Conservation (phyloP, 1,140 invertebrate species). For the Cherax destructor region DNA sequence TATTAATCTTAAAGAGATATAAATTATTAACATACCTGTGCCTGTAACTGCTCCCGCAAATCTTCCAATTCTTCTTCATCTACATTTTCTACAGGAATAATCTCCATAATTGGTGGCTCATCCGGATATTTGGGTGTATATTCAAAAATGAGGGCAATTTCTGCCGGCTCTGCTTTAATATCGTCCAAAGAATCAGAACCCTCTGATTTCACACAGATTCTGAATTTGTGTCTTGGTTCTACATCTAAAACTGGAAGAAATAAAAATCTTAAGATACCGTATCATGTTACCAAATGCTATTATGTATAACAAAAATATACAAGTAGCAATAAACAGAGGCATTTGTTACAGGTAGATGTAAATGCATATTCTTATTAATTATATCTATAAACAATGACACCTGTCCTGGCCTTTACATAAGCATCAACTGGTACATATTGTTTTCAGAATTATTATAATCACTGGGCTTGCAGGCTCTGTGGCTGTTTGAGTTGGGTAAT, state of each 20-base stretch:
- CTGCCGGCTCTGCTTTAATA: constrained; percentile 49
- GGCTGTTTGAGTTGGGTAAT: too few species aligned
- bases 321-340: too few species aligned
- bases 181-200: constrained; percentile 57
- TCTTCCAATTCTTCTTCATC: constrained; percentile 77
- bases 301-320: too few species aligned
- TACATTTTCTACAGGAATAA: constrained; percentile 87
- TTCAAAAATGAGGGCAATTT: constrained; percentile 79
- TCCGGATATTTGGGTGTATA: constrained; percentile 93
- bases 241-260: constrained; percentile 85
- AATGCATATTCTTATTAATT: too few species aligned
- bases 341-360: too few species aligned
- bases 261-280: not conserved
- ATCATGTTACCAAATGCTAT: too few species aligned
- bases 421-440: too few species aligned
- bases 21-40: constrained; percentile 79
- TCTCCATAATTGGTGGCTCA: constrained; percentile 86
- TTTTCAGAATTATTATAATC: too few species aligned
- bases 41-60: constrained; percentile 82
- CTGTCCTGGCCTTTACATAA: too few species aligned
- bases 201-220: constrained; percentile 79
- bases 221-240: constrained; percentile 81
- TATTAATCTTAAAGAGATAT: too few species aligned
- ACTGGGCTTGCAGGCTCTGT: too few species aligned
- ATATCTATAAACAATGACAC: too few species aligned